Evolutionary conservation across 35 echinoderm and acorn worm genomes (phyloP).

Genomic region (Heliocidaris erythrogramma): DNA sequence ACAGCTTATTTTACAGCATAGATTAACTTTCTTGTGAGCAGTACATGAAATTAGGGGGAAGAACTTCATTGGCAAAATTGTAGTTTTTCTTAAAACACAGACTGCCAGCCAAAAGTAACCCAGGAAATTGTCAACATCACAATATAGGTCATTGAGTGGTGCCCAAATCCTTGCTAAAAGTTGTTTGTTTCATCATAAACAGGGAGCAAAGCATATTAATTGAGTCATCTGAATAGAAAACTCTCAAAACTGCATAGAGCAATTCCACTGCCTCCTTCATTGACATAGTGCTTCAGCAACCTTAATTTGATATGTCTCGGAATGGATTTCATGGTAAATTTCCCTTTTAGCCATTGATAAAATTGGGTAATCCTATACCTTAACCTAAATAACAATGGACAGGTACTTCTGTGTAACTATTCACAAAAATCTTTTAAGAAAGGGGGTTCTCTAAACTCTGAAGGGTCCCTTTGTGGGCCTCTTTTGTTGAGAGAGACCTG

Average conservation of each 20-base stretch:
- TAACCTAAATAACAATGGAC: constrained; percentile 12
- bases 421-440: background rate
- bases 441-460: background rate
- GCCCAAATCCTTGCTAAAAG: background rate
- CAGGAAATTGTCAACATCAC: background rate
- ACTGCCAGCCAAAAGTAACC: no score
- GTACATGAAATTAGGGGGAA: no score
- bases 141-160: background rate
- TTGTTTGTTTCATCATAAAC: background rate
- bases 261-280: background rate
- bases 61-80: background rate
- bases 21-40: background rate
- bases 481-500: background rate
- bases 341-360: background rate
- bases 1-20: background rate
- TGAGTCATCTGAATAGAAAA: background rate
- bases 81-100: background rate
- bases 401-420: background rate
- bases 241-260: background rate
- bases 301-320: background rate
- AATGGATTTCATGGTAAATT: background rate
- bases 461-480: background rate
- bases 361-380: background rate
- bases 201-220: background rate
- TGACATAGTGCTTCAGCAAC: background rate